Conservation (phyloP, 2,113 vertebrate species). For the Siphamia tubifer region DNA sequence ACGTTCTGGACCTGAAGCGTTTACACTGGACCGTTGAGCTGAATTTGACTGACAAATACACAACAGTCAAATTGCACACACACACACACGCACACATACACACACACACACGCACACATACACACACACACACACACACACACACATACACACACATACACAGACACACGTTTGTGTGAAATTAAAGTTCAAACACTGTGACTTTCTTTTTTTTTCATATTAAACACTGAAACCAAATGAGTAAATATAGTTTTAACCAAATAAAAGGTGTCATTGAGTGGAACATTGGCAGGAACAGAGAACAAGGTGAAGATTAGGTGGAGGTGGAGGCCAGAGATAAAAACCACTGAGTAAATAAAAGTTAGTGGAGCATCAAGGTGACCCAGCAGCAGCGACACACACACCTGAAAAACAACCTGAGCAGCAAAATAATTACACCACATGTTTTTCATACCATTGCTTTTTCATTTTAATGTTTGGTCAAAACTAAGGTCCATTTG, state of each 20-base stretch:
- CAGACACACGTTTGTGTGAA: too few species aligned
- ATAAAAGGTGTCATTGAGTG: neutral
- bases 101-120: too few species aligned
- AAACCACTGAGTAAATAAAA: constrained; percentile 13
- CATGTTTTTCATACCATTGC: too few species aligned
- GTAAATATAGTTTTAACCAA: neutral
- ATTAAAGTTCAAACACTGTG: too few species aligned
- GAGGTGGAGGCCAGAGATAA: neutral
- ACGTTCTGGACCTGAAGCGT: too few species aligned
- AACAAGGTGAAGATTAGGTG: constrained; percentile 7
- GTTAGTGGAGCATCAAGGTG: constrained; percentile 19
- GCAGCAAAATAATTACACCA: too few species aligned
- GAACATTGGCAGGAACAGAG: constrained; percentile 9
- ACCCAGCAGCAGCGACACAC: constrained; percentile 18
- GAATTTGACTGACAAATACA: constrained; percentile 40
- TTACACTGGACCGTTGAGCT: neutral
- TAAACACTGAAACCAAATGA: neutral
- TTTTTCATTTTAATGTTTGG: too few species aligned
- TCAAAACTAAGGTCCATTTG: too few species aligned
- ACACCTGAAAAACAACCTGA: neutral
- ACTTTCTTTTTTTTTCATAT: neutral
- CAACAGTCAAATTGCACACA: constrained; percentile 26
- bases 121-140: too few species aligned
- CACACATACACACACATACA: too few species aligned
- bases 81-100: too few species aligned